Percentiles rank a stretch among this genome's conserved stretches.
Evolutionary conservation across 2,888 invertebrate genomes (phyloP).

Genomic region (Dasypogon diadema): DNA sequence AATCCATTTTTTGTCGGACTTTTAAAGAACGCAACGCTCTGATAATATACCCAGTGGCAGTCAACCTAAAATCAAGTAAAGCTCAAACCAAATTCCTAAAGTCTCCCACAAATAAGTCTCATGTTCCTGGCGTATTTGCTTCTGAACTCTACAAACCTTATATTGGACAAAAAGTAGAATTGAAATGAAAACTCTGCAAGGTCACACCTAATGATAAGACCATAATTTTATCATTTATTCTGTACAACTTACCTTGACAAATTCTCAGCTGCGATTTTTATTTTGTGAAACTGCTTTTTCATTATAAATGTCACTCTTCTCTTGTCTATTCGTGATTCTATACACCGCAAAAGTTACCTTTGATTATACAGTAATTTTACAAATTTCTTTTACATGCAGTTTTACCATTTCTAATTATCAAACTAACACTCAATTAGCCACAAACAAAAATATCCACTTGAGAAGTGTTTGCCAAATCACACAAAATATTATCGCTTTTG

Average conservation of each 20-base stretch:
- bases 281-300: slow-evolving; percentile 69
- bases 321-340: not conserved
- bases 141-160: too few species aligned
- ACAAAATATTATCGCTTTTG: slow-evolving; percentile 31
- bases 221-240: not conserved
- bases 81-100: too few species aligned
- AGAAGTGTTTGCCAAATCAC: slow-evolving; percentile 28
- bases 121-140: too few species aligned
- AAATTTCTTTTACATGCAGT: not conserved
- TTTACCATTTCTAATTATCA: not conserved
- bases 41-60: too few species aligned
- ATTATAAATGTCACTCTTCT: slow-evolving; percentile 57
- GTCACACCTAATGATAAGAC: not conserved
- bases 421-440: not conserved
- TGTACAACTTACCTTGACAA: slow-evolving; percentile 64
- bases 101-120: too few species aligned
- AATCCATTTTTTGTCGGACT: too few species aligned
- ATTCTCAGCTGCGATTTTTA: slow-evolving; percentile 68
- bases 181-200: too few species aligned
- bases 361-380: not conserved
- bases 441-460: slow-evolving; percentile 3
- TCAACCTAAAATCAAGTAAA: too few species aligned
- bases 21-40: too few species aligned
- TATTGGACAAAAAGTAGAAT: too few species aligned
- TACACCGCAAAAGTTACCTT: not conserved